Conservation (phyloP, 2,797 vertebrate species). For the Tachyglossus aculeatus region DNA sequence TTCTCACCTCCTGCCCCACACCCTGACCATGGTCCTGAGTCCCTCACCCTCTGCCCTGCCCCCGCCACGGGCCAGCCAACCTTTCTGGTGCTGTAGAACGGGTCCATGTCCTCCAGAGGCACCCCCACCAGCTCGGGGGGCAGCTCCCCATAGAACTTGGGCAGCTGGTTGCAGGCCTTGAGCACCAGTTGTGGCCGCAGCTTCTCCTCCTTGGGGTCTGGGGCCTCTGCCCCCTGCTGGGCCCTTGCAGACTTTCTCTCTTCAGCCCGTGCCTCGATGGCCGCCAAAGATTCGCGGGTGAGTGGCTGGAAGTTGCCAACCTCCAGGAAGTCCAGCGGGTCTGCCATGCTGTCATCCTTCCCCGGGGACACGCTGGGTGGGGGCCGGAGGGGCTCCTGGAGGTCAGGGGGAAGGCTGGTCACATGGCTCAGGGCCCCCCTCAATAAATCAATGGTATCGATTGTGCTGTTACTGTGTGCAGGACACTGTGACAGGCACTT, state of each 20-base stretch:
- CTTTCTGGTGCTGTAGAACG: slow-evolving; percentile 87
- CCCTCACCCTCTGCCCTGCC: too few species aligned
- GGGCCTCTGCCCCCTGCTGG: slow-evolving; percentile 72
- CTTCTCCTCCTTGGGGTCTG: slow-evolving; percentile 69
- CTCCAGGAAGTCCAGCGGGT: slow-evolving; percentile 84
- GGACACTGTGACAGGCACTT: too few species aligned
- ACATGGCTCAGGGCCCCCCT: too few species aligned
- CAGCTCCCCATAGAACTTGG: slow-evolving; percentile 91
- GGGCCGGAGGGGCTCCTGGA: too few species aligned
- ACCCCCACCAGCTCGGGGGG: slow-evolving; percentile 87
- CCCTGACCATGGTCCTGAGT: too few species aligned
- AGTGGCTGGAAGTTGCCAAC: slow-evolving; percentile 89
- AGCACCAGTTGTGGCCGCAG: slow-evolving; percentile 83
- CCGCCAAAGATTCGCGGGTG: slow-evolving; percentile 90
- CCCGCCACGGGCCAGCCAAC: too few species aligned
- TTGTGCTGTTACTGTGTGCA: too few species aligned
- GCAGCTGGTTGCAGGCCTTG: slow-evolving; percentile 91
- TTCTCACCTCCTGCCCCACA: too few species aligned
- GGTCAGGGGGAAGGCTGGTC: too few species aligned
- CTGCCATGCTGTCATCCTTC: slow-evolving; percentile 96
- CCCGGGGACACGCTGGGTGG: slow-evolving; percentile 75
- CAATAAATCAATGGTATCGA: too few species aligned
- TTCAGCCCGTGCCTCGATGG: slow-evolving; percentile 86
- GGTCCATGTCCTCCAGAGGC: slow-evolving; percentile 93
- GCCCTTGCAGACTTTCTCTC: slow-evolving; percentile 76